Evolutionary conservation across 2,888 invertebrate genomes (phyloP).

Genomic region (Morpho helenor): DNA sequence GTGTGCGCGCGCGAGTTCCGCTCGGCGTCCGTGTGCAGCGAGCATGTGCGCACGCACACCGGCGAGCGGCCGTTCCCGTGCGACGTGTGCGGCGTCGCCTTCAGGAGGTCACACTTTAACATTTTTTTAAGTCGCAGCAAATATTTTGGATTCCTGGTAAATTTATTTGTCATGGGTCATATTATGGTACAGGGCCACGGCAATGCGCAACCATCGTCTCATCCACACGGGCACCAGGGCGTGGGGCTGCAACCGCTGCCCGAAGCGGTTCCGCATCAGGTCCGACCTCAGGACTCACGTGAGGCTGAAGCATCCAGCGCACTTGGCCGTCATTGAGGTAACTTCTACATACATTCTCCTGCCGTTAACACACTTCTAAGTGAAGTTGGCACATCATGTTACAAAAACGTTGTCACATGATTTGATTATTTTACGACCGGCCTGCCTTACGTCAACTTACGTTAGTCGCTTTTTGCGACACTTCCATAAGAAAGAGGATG

Average conservation of each 20-base stretch:
- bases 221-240: constrained; percentile 51
- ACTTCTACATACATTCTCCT: too few relatives aligned
- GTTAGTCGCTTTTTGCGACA: too few relatives aligned
- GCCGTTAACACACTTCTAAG: too few relatives aligned
- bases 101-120: constrained; percentile 35
- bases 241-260: constrained; percentile 58
- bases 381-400: too few relatives aligned
- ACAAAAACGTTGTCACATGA: too few relatives aligned
- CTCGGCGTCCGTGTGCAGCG: constrained; percentile 47
- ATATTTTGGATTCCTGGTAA: neutral
- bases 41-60: constrained; percentile 54
- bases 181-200: constrained; percentile 42
- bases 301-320: constrained; percentile 51
- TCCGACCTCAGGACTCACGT: constrained; percentile 55
- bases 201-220: constrained; percentile 56
- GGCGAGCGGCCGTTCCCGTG: constrained; percentile 58
- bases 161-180: neutral
- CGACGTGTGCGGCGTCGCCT: constrained; percentile 56
- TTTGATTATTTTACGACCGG: too few relatives aligned
- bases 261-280: constrained; percentile 53
- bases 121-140: neutral
- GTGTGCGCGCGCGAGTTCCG: constrained; percentile 52
- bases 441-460: too few relatives aligned
- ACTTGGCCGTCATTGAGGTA: constrained; percentile 55
- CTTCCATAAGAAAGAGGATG: too few relatives aligned